Conservation (phyloP, 2,888 invertebrate species). For the Phorcus lineatus region DNA sequence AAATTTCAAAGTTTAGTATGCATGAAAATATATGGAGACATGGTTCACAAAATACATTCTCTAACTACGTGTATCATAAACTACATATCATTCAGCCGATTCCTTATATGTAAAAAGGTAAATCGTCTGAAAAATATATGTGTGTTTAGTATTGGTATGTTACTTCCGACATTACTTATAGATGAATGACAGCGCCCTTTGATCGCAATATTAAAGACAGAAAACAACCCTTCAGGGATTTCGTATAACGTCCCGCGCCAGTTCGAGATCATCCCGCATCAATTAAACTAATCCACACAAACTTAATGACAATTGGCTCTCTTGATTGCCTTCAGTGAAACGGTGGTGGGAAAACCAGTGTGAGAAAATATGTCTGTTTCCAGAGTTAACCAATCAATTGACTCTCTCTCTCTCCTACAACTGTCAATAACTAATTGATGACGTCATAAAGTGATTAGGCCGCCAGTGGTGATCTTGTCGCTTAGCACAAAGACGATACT, state of each 20-base stretch:
- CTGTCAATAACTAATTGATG: constrained; percentile 4
- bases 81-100: too few relatives aligned
- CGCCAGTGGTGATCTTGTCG: not conserved
- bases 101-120: too few relatives aligned
- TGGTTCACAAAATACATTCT: too few relatives aligned
- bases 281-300: not conserved
- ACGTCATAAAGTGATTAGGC: not conserved
- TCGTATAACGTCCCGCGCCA: not conserved
- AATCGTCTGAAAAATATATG: too few relatives aligned
- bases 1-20: too few relatives aligned
- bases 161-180: too few relatives aligned
- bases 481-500: not conserved
- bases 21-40: too few relatives aligned
- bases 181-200: too few relatives aligned
- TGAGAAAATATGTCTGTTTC: not conserved
- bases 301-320: not conserved
- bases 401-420: not conserved
- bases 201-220: too few relatives aligned
- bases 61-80: too few relatives aligned
- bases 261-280: not conserved
- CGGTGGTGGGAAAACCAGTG: not conserved
- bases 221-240: not conserved
- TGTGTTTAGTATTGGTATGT: too few relatives aligned
- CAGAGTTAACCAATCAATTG: not conserved
- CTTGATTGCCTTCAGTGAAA: not conserved